Conservation (phyloP, 2,113 vertebrate species). For the Cacatua alba region DNA sequence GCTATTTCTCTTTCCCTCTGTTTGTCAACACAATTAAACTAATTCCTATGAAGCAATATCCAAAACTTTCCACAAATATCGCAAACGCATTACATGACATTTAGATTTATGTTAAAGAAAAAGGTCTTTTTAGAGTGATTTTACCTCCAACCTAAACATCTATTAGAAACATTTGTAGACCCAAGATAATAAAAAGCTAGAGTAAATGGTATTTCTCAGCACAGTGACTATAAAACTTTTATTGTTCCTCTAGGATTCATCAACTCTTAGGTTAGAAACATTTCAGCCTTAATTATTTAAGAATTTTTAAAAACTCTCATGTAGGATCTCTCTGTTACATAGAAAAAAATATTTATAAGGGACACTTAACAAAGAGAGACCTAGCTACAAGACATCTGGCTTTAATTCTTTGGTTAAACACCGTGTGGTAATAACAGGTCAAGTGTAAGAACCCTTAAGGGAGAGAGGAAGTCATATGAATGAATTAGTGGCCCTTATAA, state of each 20-base stretch:
- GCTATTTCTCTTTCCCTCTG: not conserved
- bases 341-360: not conserved
- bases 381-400: conserved; percentile 22
- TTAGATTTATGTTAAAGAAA: not conserved
- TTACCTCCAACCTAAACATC: not conserved
- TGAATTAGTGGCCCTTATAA: conserved; percentile 31
- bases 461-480: conserved; percentile 39
- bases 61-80: not conserved
- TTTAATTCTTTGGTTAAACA: conserved; percentile 44
- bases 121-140: not conserved
- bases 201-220: not conserved
- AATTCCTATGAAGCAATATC: not conserved
- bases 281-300: conserved; percentile 21
- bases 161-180: not conserved
- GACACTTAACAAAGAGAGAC: conserved; percentile 2
- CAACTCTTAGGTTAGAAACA: not conserved
- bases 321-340: not conserved
- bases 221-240: conserved; percentile 2
- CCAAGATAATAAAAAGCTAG: not conserved
- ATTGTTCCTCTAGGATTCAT: conserved; percentile 9
- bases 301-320: not conserved
- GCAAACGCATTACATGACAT: not conserved
- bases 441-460: conserved; percentile 42
- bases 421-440: conserved; percentile 15
- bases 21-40: not conserved